Conservation (phyloP, 1,140 invertebrate genomes). For the Trinorchestia longiramus region DNA sequence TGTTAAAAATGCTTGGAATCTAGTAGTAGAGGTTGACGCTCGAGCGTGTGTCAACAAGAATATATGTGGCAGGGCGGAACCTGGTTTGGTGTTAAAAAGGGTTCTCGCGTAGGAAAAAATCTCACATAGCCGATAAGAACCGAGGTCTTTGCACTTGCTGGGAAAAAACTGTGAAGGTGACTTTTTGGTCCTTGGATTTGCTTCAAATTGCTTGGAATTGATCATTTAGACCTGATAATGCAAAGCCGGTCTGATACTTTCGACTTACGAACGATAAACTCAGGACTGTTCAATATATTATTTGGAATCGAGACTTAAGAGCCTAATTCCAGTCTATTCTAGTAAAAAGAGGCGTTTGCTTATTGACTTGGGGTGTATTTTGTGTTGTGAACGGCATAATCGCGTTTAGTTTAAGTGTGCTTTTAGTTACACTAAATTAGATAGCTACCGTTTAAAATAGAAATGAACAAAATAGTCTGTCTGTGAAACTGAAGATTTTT, state of each 20-base stretch:
- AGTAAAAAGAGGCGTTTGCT: not conserved
- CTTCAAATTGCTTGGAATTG: constrained; percentile 3
- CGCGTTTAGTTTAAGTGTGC: no score
- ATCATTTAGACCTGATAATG: not conserved
- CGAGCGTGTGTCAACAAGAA: not conserved
- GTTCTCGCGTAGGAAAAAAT: constrained; percentile 21
- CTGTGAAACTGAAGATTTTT: no score
- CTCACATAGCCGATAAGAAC: constrained; percentile 42
- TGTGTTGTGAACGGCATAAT: not conserved
- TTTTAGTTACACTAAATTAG: no score
- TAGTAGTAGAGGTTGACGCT: not conserved
- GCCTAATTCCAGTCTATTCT: not conserved
- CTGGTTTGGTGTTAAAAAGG: constrained; percentile 14
- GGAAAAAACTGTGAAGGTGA: constrained; percentile 43
- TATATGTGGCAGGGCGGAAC: not conserved
- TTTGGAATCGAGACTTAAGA: not conserved
- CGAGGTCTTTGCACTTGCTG: constrained; percentile 21
- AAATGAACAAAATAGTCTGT: no score
- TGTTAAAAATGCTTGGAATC: not conserved
- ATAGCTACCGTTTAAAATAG: no score
- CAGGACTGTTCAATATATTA: not conserved
- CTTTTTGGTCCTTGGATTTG: not conserved
- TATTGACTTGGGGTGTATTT: not conserved
- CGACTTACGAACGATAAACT: not conserved
- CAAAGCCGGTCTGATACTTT: not conserved